Percentiles rank a stretch among this genome's conserved stretches.
phyloP scores from a whole-genome alignment of 2,888 invertebrate genomes.

The Thereva nobilitata region DNA sequence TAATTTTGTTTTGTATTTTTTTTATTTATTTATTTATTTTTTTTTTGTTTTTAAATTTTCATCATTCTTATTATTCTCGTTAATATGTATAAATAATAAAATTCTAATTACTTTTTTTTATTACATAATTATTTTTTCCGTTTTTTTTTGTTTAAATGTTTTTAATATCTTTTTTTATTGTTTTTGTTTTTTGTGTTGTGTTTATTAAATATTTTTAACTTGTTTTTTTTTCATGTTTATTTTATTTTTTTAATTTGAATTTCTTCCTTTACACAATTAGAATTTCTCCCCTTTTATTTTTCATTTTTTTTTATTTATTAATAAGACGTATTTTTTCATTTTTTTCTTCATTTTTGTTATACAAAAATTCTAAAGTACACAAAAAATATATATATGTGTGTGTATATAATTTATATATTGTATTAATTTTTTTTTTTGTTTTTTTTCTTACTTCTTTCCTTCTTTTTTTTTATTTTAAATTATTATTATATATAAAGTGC shows the following conservation, averaged over 20 bases:
- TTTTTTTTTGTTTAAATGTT: constrained; percentile 6
- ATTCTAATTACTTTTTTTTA: neutral
- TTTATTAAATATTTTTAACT: constrained; percentile 4
- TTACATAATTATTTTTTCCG: neutral
- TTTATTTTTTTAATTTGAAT: neutral
- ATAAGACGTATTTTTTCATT: constrained; percentile 21
- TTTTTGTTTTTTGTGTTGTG: constrained; percentile 7
- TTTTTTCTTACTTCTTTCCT: too few relatives aligned
- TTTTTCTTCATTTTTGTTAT: constrained; percentile 26
- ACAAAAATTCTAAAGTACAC: constrained; percentile 32
- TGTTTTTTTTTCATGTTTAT: neutral
- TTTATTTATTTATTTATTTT: neutral
- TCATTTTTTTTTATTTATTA: neutral
- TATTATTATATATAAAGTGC: constrained; percentile 27
- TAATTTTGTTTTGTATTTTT: neutral
- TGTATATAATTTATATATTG: constrained; percentile 12
- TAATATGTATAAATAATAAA: constrained; percentile 1
- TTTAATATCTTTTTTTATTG: constrained; percentile 9
- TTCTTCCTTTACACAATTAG: constrained; percentile 6
- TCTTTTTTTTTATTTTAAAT: constrained; percentile 25
- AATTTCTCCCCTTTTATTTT: neutral
- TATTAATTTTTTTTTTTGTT: constrained; percentile 1
- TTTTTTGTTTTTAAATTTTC: neutral
- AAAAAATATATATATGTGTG: constrained; percentile 34
- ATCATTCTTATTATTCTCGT: constrained; percentile 1